phyloP scores from a whole-genome alignment of 2,888 invertebrate species.

The Deilephila elpenor region DNA sequence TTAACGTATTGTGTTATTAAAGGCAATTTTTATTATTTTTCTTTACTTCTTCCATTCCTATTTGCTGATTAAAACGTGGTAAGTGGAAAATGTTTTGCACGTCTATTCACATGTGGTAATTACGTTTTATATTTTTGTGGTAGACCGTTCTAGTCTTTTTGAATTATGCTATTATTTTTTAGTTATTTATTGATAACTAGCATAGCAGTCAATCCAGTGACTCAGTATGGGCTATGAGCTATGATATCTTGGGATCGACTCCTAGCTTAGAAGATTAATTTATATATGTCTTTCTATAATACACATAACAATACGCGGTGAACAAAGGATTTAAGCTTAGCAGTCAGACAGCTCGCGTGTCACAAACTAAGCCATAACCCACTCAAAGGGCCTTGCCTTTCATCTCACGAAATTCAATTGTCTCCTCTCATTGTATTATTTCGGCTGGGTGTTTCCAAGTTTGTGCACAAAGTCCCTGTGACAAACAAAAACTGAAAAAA shows the following conservation, averaged over 20 bases:
- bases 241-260: too few relatives aligned
- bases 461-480: neutral
- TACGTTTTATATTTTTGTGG: neutral
- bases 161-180: too few relatives aligned
- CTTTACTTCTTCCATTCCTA: neutral
- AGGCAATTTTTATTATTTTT: slow-evolving; percentile 7
- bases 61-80: slow-evolving; percentile 1
- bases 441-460: neutral
- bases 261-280: too few relatives aligned
- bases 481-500: neutral
- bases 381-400: neutral
- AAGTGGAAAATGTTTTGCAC: neutral
- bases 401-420: slow-evolving; percentile 1
- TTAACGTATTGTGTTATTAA: slow-evolving; percentile 14
- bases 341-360: too few relatives aligned
- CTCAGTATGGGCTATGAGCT: too few relatives aligned
- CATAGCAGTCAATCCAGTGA: too few relatives aligned
- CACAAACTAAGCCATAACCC: neutral
- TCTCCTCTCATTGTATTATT: neutral
- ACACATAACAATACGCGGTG: too few relatives aligned
- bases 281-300: too few relatives aligned
- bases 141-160: neutral
- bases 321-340: too few relatives aligned
- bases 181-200: too few relatives aligned
- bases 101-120: neutral